Evolutionary conservation across 1,140 invertebrate genomes (phyloP).

Genomic region (Heliconius melpomene): DNA sequence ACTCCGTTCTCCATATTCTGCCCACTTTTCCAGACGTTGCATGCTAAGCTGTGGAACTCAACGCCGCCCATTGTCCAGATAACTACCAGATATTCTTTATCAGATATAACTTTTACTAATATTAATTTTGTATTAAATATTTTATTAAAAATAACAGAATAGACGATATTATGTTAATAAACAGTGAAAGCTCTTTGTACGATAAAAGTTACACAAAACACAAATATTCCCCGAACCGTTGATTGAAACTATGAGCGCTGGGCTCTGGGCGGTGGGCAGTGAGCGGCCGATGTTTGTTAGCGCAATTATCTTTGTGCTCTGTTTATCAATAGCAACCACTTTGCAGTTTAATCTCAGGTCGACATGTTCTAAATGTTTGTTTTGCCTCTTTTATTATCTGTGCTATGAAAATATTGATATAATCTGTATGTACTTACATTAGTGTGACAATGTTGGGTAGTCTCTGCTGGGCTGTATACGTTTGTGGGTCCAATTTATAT

Average conservation of each 20-base stretch:
- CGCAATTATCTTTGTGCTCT: conserved; percentile 31
- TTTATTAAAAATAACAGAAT: neutral
- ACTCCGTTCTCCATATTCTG: neutral
- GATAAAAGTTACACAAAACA: neutral
- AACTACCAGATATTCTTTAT: too few species aligned
- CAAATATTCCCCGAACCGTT: conserved; percentile 19
- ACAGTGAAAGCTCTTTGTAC: neutral
- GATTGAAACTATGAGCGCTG: conserved; percentile 26
- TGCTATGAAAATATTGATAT: neutral
- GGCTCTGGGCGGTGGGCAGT: conserved; percentile 10
- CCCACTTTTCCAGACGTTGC: neutral
- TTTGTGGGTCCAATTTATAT: neutral
- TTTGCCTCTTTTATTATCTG: neutral
- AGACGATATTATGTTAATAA: neutral
- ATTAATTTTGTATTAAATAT: neutral
- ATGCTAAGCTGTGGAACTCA: neutral
- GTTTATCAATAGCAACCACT: conserved; percentile 27
- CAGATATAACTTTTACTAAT: too few species aligned
- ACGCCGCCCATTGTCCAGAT: neutral
- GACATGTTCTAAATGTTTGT: neutral
- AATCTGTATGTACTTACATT: neutral
- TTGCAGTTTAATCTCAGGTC: conserved; percentile 21
- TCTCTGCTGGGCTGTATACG: too few species aligned
- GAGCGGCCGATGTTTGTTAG: conserved; percentile 22
- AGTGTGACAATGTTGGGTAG: neutral